Evolutionary conservation across 2,113 vertebrate species (phyloP).

Genomic region (Nematolebias whitei): DNA sequence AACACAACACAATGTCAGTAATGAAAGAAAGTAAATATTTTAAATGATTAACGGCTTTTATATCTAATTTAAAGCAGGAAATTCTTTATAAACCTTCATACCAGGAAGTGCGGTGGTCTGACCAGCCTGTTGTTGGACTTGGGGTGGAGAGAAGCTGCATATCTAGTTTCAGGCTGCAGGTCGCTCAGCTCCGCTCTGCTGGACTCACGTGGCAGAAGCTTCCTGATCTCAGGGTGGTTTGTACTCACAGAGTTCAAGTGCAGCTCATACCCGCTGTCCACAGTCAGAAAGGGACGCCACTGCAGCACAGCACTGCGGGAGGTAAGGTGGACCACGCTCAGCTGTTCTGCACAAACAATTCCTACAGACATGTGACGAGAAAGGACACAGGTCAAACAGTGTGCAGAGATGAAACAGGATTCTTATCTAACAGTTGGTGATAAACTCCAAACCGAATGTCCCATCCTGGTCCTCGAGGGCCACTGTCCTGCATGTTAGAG

Average conservation of each 20-base stretch:
- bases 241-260: conserved; percentile 55
- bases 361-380: conserved; percentile 70
- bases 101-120: conserved; percentile 79
- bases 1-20: no score
- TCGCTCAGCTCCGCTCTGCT: conserved; percentile 69
- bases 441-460: no score
- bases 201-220: conserved; percentile 69
- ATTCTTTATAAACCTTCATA: conserved; percentile 44
- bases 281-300: conserved; percentile 82
- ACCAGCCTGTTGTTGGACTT: conserved; percentile 78
- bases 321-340: conserved; percentile 81
- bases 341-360: conserved; percentile 76
- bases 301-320: conserved; percentile 81
- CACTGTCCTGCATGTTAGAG: no score
- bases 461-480: no score
- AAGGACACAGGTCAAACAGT: not conserved
- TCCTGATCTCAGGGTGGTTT: conserved; percentile 15
- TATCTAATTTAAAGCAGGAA: not conserved
- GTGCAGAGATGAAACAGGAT: not conserved
- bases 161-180: conserved; percentile 81
- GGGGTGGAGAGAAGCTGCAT: conserved; percentile 80
- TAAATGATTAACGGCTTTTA: no score
- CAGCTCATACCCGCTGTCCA: conserved; percentile 68
- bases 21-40: no score
- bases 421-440: no score